Evolutionary conservation across 2,888 invertebrate species (phyloP), one percentile per base, ranked within the genome.

Genomic region (Heliconius ismenius): DNA sequence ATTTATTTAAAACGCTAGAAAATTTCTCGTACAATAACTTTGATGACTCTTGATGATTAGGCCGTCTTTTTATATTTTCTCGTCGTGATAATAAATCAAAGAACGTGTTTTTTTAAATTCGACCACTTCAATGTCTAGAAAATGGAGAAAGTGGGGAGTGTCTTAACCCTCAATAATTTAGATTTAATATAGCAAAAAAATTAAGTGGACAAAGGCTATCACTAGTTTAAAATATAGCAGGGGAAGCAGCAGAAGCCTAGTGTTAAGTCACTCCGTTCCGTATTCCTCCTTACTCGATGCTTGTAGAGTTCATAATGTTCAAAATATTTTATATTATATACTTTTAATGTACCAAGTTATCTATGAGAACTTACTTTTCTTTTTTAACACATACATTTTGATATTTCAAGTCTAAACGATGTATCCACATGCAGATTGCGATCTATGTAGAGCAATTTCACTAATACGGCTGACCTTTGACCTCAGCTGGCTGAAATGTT

Each of bases 401-500:
- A 9, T 54, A 10, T 39, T 36, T n/a, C 15, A 39, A n/a, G n/a
- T 18, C 9, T n/a, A 65, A n/a, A 36, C 7, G n/a, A 6, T 15
- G 7, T 32, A 32, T 32, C 0, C 32, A 39, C 15, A 68, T 43
- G 43, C 18, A 28, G 68, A 68, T 69, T 32, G 11, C 69, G 9
- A 32, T 32, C 28, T n/a, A 32, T 54, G 69, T 69, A 54, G 28
- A 70, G 28, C 49, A 58, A 32, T 70, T 54, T n/a, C 28, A 49
- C 54, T 70, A 70, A 70, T 13, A 9, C 28, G 28, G n/a, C 21
- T 21, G 69, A 70, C 54, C 70, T 70, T 58, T 70, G 54, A 58
- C 54, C 32, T 4, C 54, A 21, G n/a, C 54, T 54, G 10, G 13
- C 28, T 70, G 70, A 70, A 70, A 70, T 32, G 32, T 70, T 58